phyloP scores from a whole-genome alignment of 2,797 vertebrate species.

The Ciconia nigra region DNA sequence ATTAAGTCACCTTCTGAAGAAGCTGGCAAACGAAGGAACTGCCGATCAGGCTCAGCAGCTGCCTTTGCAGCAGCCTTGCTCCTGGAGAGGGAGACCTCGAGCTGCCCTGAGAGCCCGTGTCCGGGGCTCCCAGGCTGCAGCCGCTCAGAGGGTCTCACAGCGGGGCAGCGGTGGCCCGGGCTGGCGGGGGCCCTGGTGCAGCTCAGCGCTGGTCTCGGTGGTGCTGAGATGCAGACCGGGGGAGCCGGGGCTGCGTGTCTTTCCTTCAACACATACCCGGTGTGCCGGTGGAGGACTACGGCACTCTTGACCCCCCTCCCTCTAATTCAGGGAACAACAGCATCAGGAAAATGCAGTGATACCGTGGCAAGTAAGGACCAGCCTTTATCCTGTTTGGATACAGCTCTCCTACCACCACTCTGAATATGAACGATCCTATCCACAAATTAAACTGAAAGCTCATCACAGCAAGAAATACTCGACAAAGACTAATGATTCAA shows the following conservation, averaged over 20 bases:
- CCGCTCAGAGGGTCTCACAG: neutral
- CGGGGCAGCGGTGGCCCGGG: neutral
- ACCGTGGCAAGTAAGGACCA: neutral
- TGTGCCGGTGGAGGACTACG: neutral
- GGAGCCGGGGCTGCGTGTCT: neutral
- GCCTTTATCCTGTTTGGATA: neutral
- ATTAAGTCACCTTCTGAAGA: neutral
- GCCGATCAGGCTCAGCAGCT: neutral
- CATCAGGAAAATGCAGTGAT: neutral
- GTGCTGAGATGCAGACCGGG: neutral
- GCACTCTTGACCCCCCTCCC: neutral
- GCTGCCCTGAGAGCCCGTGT: neutral
- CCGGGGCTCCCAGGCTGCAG: fast-evolving
- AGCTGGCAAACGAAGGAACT: neutral
- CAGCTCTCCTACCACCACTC: neutral
- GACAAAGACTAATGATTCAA: neutral
- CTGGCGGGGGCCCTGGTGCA: neutral
- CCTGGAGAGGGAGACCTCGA: neutral
- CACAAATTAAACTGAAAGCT: neutral
- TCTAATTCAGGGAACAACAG: neutral
- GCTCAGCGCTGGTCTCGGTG: neutral
- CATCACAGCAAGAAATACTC: neutral
- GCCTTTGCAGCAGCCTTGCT: neutral
- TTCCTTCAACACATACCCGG: neutral
- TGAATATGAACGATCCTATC: neutral